Base-by-base conservation (phyloP, 2,797 vertebrate species). In the Typhlichthys subterraneus region DNA sequence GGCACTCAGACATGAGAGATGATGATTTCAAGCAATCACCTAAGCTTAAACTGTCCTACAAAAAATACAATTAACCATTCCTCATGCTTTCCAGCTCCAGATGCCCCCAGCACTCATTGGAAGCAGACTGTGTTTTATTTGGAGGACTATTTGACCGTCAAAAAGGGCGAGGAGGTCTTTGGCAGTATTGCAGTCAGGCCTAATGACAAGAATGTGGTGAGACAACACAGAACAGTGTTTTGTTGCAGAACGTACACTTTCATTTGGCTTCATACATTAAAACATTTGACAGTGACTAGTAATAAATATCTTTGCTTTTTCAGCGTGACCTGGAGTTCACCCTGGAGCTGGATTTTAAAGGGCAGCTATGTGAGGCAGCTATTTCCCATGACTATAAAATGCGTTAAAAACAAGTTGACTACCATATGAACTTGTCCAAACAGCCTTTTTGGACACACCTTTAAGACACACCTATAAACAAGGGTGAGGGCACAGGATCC, bases 91-190 rank as follows among this genome's bases (percentile, higher is more conserved):
- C 13, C 76, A 99, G 97, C 96, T 79, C 97, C 97, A 1, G 96
- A 99, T 57, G 95, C 96, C 50, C 94, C 96, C 51, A 98, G 95
- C 77, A 99, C 97, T 33, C 97, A 98, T 91, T 99, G 97, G 97
- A 99, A 99, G 83, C 97, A 99, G 92, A 99, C 97, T 0, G 97
- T 99, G 67, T 99, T 98, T 93, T 99, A 99, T 85, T 77, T 99
- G 83, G 97, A 99, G 87, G 97, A 99, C 85, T 98, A 97, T 73
- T 88, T 99, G 81, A 99, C 97, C 11, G 97, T 98, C 75, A 93
- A 95, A 88, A 93, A 95, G 72, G 97, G 97, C 64, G 97, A 99
- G 80, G 97, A 99, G 87, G 95, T 99, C 76, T 95, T 94, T 50
- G 97, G 97, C 66, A 96, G 95, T 42, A 91, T 99, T 71, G 89